A percentile compares a stretch with the other conserved stretches of the same genome.
phyloP scores from a whole-genome alignment of 2,113 vertebrate genomes.

The Eupsittula cactorum region DNA sequence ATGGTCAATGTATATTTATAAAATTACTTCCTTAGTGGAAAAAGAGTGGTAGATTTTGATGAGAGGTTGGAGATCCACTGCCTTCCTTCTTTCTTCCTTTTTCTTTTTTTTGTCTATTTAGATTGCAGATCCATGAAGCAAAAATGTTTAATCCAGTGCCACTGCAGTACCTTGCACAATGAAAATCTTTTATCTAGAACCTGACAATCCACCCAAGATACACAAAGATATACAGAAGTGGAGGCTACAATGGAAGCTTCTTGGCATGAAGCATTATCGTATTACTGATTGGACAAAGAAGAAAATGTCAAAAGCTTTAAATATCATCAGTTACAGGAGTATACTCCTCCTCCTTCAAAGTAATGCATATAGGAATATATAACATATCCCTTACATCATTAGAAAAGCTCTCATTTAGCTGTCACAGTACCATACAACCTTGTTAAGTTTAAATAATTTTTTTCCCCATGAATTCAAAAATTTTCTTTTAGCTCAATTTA shows the following conservation, averaged over 20 bases:
- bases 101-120: not conserved
- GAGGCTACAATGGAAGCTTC: not conserved
- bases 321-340: not conserved
- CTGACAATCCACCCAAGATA: not conserved
- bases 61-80: not conserved
- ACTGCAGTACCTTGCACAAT: not conserved
- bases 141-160: not conserved
- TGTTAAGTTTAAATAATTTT: not conserved
- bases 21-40: not conserved
- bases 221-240: not conserved
- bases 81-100: not conserved
- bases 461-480: not conserved
- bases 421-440: not conserved
- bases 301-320: not conserved
- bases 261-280: not conserved
- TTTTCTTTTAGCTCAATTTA: slow-evolving; percentile 34
- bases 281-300: not conserved
- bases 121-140: not conserved
- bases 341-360: not conserved
- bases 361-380: not conserved
- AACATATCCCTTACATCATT: not conserved
- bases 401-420: not conserved
- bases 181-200: not conserved
- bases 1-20: not conserved
- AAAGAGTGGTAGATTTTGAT: not conserved